Base-by-base conservation (phyloP, 2,888 invertebrate genomes). In the Chrysolina haemoptera region DNA sequence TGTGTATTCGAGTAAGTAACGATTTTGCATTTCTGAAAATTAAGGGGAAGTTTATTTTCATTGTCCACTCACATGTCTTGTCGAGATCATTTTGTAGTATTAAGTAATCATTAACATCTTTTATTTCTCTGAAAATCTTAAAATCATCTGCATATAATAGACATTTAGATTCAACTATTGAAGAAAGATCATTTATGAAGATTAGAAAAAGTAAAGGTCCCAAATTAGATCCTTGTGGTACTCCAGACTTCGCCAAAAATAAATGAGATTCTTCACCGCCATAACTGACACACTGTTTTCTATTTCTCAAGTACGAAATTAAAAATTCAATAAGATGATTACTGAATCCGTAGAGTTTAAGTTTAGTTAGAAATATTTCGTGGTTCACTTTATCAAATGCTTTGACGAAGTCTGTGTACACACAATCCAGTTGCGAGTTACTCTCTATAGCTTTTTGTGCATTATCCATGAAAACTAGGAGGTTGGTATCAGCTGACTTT, bases 151-250 rank as follows among this genome's bases (percentile, higher is more conserved):
- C 55, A 16, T 53, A 53, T 11, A 53, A 5, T 14, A 14, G 55
- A n/a, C 55, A 53, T 16, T 53, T 10, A 10, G n/a, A n/a, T 53
- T 16, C 1, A 53, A 53, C 20, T 18, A 10, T 1, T 11, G 16
- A 16, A 1, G 55, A 5, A 53, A 53, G 55, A 53, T 53, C 55
- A 5, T 53, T 53, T 14, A 53, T 53, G n/a, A 53, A 53, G 27
- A 27, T 27, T 53, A 53, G 9, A n/a, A 53, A 5, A 53, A 53
- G 16, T 53, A 18, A n/a, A n/a, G n/a, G n/a, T n/a, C n/a, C n/a
- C n/a, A n/a, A n/a, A n/a, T n/a, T n/a, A 10, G 55, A 53, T 1
- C 55, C 55, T 53, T 53, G 55, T n/a, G 55, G 55, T 10, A 53
- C 16, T 18, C n/a, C 55, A 5, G 55, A 53, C 16, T n/a, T 53